These are phyloP conservation scores for Poeciliopsis gracilis DNA, from an alignment of 2,797 vertebrate species.

Conservation along the genomic window DNA sequence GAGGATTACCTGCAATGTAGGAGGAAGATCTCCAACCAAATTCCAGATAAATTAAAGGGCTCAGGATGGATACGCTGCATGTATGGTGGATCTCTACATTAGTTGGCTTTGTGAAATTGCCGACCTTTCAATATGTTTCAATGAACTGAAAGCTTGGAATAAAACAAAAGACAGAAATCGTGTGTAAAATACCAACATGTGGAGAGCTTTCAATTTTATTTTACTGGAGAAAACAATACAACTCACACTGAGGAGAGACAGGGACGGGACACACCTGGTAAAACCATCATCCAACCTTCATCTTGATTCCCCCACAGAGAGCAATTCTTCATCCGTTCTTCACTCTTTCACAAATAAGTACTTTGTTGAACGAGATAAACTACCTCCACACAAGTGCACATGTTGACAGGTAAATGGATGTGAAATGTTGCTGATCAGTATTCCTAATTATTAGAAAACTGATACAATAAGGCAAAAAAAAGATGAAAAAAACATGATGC, in stretches of 20 bases:
- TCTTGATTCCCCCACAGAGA: slow-evolving; percentile 1
- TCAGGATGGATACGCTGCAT: slow-evolving; percentile 11
- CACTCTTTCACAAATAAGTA: slow-evolving; percentile 48
- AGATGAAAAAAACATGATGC: slow-evolving; percentile 14
- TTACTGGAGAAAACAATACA: slow-evolving; percentile 58
- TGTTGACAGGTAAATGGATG: slow-evolving; percentile 20
- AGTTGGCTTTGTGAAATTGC: slow-evolving; percentile 9
- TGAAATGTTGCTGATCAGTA: slow-evolving; percentile 31
- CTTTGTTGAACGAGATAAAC: slow-evolving; percentile 19
- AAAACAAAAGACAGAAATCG: slow-evolving; percentile 25
- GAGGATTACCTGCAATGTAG: slow-evolving; percentile 11
- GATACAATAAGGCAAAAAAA: slow-evolving; percentile 48
- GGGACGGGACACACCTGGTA: slow-evolving; percentile 28
- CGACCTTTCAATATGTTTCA: slow-evolving; percentile 12
- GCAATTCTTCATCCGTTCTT: background rate
- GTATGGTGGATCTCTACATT: slow-evolving; percentile 12
- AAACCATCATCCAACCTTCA: slow-evolving; percentile 23
- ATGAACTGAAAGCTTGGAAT: slow-evolving; percentile 51
- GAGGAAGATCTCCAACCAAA: slow-evolving; percentile 9
- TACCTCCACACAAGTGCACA: slow-evolving; percentile 31
- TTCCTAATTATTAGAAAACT: slow-evolving; percentile 33
- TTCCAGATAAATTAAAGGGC: slow-evolving; percentile 22
- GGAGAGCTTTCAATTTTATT: slow-evolving; percentile 70
- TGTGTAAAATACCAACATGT: slow-evolving; percentile 55
- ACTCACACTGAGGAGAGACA: slow-evolving; percentile 49